Conservation (phyloP, 2,797 vertebrate genomes). For the Odontamblyopus rebecca region DNA sequence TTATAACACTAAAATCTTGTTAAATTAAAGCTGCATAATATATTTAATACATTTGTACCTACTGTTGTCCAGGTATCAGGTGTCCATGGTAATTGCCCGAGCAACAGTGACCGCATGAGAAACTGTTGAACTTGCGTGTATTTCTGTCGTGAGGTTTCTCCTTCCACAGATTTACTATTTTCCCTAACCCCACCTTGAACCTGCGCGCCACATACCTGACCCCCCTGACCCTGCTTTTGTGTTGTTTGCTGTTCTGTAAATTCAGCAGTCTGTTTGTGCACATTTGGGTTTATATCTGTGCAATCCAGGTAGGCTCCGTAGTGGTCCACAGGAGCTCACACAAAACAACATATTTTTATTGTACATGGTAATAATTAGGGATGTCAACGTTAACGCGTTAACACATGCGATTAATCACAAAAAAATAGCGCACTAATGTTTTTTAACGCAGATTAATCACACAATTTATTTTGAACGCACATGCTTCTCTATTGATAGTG, state of each 20-base stretch:
- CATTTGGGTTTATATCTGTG: background rate
- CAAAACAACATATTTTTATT: too few species aligned
- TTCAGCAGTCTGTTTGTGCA: background rate
- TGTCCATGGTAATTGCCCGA: background rate
- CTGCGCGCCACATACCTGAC: background rate
- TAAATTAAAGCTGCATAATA: too few species aligned
- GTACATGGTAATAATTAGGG: too few species aligned
- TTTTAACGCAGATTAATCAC: too few species aligned
- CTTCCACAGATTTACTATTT: conserved; percentile 1
- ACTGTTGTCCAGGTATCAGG: background rate
- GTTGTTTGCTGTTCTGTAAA: background rate
- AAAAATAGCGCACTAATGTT: too few species aligned
- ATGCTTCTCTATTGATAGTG: too few species aligned
- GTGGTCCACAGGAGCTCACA: too few species aligned
- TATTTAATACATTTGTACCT: background rate
- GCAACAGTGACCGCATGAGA: conserved; percentile 7
- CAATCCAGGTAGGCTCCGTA: too few species aligned
- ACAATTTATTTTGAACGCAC: too few species aligned
- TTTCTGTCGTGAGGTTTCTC: conserved; percentile 1
- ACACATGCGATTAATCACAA: too few species aligned
- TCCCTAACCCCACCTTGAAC: background rate
- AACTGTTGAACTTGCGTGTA: background rate
- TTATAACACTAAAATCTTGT: too few species aligned
- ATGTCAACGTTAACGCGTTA: too few species aligned
- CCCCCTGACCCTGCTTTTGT: background rate